Base-by-base conservation (phyloP, 2,888 invertebrate species). In the Desoria tigrina region DNA sequence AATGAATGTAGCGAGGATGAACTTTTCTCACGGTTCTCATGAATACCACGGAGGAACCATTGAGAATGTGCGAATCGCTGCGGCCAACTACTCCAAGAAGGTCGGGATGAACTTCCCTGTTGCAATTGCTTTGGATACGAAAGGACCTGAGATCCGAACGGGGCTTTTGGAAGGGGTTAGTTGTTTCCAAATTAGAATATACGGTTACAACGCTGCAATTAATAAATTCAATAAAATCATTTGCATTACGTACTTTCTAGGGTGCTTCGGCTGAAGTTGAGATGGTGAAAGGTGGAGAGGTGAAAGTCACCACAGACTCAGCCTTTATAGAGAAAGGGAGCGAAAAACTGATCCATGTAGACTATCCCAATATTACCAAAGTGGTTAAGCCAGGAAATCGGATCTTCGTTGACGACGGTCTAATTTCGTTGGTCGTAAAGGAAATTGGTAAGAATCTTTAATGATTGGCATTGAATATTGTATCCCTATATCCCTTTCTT, bases 331-430 rank as follows among this genome's bases (percentile, higher is more conserved):
- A 94, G 78, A 89, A 90, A 77, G 91, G 96, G 71, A 88, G 84
- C 49, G 86, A 86, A 0, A 83, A 87, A 39, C 80, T 84, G 2
- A 83, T 99, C 24, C 96, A 83, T 80, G 88, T 99, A 0, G 97
- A 98, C 82, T 99, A 99, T 79, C 88, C 87, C 71, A 98, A 99
- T 82, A 96, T 99, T 77, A 88, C 90, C 2, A 93, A 92, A 77
- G 95, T 96, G 0, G 87, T 97, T 58, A 86, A 89, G 80, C 84
- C 86, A 7, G 94, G 93, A 68, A 91, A 90, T 79, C 86, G 88
- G 55, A 88, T 98, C 74, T 99, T 87, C 82, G 90, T 99, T 67
- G 98, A 99, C 78, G 98, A 99, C 79, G 98, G 98, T 16, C 87
- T 99, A 45, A 94, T 99, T 77, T 95, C 95, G 0, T 83, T 98